Percentiles rank a stretch among this genome's conserved stretches.
Conservation (phyloP, 2,797 vertebrate species). For the Leptatherina wallacei region DNA sequence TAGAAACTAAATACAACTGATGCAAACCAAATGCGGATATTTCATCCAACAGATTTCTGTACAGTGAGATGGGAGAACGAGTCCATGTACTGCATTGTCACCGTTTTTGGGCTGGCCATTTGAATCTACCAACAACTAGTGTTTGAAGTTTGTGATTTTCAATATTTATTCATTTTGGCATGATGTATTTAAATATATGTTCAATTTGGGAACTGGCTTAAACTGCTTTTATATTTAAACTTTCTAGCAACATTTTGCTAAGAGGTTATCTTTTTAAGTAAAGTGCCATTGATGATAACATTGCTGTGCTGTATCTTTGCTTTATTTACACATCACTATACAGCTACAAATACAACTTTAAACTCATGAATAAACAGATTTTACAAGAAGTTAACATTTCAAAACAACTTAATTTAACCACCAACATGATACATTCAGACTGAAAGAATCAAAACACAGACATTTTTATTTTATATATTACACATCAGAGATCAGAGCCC, state of each 20-base stretch:
- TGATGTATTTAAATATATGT: neutral
- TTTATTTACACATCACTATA: slow-evolving; percentile 71
- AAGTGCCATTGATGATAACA: slow-evolving; percentile 15
- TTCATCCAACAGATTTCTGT: slow-evolving; percentile 87
- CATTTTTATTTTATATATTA: slow-evolving; percentile 30
- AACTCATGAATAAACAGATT: slow-evolving; percentile 49
- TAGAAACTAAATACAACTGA: neutral
- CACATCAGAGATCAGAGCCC: slow-evolving; percentile 31
- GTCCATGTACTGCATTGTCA: slow-evolving; percentile 95
- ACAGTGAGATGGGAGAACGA: slow-evolving; percentile 96
- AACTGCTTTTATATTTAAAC: neutral
- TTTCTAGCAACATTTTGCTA: slow-evolving; percentile 18
- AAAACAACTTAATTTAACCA: slow-evolving; percentile 37
- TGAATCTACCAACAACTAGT: slow-evolving; percentile 65
- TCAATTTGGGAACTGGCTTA: neutral
- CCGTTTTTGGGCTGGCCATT: slow-evolving; percentile 91
- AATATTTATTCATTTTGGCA: neutral
- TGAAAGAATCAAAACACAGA: slow-evolving; percentile 32
- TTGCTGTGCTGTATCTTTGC: slow-evolving; percentile 25
- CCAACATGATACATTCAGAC: slow-evolving; percentile 44
- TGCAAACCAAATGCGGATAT: neutral
- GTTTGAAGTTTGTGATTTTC: neutral
- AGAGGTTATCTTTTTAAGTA: neutral
- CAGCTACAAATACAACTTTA: slow-evolving; percentile 49
- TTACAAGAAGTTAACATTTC: slow-evolving; percentile 27